Percentiles rank a stretch among this genome's conserved stretches.
phyloP scores from a whole-genome alignment of 2,113 vertebrate species.

The Pangasianodon gigas region DNA sequence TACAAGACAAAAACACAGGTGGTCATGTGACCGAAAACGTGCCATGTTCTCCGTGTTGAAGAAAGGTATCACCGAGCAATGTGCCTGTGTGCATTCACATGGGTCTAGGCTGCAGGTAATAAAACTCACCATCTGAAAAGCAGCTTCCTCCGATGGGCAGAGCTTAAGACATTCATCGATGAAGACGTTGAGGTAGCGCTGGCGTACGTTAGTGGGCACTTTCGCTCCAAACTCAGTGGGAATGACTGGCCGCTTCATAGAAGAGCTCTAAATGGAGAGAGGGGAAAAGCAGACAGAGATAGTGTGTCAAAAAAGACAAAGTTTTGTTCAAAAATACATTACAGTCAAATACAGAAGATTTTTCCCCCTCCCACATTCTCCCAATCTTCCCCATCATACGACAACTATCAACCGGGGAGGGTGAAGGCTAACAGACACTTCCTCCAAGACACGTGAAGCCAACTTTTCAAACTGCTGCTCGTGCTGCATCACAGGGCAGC shows the following conservation, averaged over 20 bases:
- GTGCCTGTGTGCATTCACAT: too few species aligned
- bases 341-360: too few species aligned
- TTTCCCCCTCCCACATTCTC: too few species aligned
- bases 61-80: too few species aligned
- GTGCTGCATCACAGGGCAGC: background rate
- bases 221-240: constrained; percentile 92
- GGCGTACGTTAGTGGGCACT: constrained; percentile 91
- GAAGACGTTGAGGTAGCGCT: constrained; percentile 94
- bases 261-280: constrained; percentile 74
- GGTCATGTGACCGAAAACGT: background rate
- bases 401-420: too few species aligned
- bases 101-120: background rate
- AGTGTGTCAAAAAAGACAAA: background rate
- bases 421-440: too few species aligned
- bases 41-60: too few species aligned
- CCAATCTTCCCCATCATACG: too few species aligned
- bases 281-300: background rate
- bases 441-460: too few species aligned
- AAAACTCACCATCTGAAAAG: constrained; percentile 84
- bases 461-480: background rate
- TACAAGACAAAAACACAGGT: background rate
- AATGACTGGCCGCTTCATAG: constrained; percentile 89
- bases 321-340: too few species aligned
- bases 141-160: constrained; percentile 79
- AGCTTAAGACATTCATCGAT: constrained; percentile 94